These are phyloP conservation scores for Parazoanthus swiftii DNA, from an alignment of 92 coral and sea anemone genomes.

Conservation along the genomic window DNA sequence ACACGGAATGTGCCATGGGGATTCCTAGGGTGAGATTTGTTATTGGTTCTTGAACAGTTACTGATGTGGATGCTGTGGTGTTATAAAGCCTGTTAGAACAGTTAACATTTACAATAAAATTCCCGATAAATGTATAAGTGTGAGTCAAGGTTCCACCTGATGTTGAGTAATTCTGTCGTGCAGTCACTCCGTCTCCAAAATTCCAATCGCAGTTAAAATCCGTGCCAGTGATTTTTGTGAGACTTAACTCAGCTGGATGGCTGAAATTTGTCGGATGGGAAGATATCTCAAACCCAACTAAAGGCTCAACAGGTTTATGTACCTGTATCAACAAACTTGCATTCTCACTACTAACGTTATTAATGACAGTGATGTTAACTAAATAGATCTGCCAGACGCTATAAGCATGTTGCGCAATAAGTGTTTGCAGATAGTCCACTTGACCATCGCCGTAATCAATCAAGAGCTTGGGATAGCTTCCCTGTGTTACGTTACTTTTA, in stretches of 20 bases:
- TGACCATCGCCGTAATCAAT: slow-evolving; percentile 56
- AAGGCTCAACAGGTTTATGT: slow-evolving; percentile 75
- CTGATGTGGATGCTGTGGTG: slow-evolving; percentile 33
- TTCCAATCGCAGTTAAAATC: slow-evolving; percentile 81
- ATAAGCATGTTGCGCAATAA: slow-evolving; percentile 45
- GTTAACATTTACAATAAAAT: slow-evolving; percentile 48
- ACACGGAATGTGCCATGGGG: slow-evolving; percentile 57
- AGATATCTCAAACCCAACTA: slow-evolving; percentile 57
- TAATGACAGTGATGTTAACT: slow-evolving; percentile 63
- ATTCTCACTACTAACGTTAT: slow-evolving; percentile 60
- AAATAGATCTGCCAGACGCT: slow-evolving; percentile 48
- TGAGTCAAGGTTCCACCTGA: slow-evolving; percentile 52
- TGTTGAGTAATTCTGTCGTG: slow-evolving; percentile 49
- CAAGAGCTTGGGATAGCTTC: slow-evolving; percentile 54
- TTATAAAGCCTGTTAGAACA: slow-evolving; percentile 79
- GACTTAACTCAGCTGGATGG: slow-evolving; percentile 54
- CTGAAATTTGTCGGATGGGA: slow-evolving; percentile 53
- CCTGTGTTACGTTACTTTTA: slow-evolving; percentile 48
- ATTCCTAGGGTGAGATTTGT: slow-evolving; percentile 40
- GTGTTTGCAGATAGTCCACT: background rate
- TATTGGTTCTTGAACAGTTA: slow-evolving; percentile 69
- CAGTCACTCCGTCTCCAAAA: slow-evolving; percentile 63
- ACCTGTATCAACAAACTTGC: slow-evolving; percentile 55
- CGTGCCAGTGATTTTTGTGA: slow-evolving; percentile 65
- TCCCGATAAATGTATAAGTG: slow-evolving; percentile 48